Percentiles rank a stretch among this genome's conserved stretches.
These are phyloP conservation scores for Chionodraco myersi DNA, from an alignment of 2,113 vertebrate species.

Conservation along the genomic window DNA sequence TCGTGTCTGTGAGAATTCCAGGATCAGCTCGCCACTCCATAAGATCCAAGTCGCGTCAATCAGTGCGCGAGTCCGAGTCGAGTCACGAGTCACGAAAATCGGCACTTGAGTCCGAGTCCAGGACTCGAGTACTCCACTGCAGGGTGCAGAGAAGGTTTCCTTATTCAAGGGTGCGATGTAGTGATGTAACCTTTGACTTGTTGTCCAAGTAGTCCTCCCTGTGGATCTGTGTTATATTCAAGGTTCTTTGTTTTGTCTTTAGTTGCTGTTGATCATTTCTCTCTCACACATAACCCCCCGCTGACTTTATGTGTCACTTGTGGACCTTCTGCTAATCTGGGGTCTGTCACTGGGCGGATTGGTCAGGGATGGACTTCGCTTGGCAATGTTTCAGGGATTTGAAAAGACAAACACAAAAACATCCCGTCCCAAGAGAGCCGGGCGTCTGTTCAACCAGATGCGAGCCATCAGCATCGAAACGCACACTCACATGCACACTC, in stretches of 20 bases:
- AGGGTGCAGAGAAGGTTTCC: too few species aligned
- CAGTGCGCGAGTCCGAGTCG: too few species aligned
- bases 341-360: slow-evolving; percentile 19
- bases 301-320: slow-evolving; percentile 44
- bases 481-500: slow-evolving; percentile 17
- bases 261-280: slow-evolving; percentile 22
- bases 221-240: background rate
- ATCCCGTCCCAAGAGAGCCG: slow-evolving; percentile 24
- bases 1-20: too few species aligned
- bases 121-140: too few species aligned
- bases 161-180: background rate
- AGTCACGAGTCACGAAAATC: too few species aligned
- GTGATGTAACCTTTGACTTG: slow-evolving; percentile 35
- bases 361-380: slow-evolving; percentile 26
- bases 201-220: background rate
- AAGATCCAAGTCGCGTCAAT: too few species aligned
- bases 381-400: slow-evolving; percentile 51
- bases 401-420: slow-evolving; percentile 23
- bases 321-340: slow-evolving; percentile 15
- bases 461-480: slow-evolving; percentile 52
- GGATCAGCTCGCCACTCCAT: too few species aligned
- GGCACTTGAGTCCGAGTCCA: too few species aligned
- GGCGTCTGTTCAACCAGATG: slow-evolving; percentile 70
- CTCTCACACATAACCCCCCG: slow-evolving; percentile 12
- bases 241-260: slow-evolving; percentile 23